Conservation (phyloP, 2,113 vertebrate genomes). For the Eira barbara region DNA sequence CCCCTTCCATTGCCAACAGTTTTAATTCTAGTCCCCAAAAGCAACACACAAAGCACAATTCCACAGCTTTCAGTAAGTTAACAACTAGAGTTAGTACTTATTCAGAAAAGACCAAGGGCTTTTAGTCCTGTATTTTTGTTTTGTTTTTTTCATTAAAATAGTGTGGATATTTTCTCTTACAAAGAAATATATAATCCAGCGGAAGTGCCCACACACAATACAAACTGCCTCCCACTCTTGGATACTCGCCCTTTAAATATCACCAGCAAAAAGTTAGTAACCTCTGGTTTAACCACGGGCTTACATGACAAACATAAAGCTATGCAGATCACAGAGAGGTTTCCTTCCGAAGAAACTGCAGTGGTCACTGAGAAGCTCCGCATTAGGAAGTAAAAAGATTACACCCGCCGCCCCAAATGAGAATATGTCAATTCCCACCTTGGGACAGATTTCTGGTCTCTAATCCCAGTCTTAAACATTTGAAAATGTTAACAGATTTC, state of each 20-base stretch:
- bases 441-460: background rate
- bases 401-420: background rate
- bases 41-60: background rate
- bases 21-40: background rate
- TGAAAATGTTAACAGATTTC: background rate
- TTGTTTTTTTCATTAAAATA: conserved; percentile 13
- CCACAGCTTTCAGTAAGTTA: background rate
- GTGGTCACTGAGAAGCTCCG: background rate
- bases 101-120: background rate
- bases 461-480: background rate
- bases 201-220: background rate
- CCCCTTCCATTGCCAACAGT: background rate
- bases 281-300: background rate
- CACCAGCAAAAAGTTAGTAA: background rate
- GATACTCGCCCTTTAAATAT: background rate
- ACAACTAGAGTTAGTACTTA: background rate
- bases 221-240: background rate
- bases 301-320: background rate
- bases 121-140: background rate
- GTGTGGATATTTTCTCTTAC: background rate
- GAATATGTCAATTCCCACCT: background rate
- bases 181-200: background rate
- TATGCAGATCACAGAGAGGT: background rate
- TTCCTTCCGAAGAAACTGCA: background rate
- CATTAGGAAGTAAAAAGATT: background rate